phyloP scores from a whole-genome alignment of 2,888 invertebrate genomes.

The Saturnia pavonia region DNA sequence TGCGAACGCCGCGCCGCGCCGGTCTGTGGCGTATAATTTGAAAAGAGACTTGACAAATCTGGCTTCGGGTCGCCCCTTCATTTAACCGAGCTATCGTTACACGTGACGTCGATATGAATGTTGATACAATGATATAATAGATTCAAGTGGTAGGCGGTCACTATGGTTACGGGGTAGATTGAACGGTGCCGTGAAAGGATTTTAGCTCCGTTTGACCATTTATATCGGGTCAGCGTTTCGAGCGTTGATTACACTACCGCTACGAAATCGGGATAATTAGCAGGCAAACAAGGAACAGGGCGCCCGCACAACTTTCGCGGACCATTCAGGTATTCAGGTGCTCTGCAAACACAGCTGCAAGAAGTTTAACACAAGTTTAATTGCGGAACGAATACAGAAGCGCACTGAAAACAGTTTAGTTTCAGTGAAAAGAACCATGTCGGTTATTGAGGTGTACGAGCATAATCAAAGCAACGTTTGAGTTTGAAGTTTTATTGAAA shows the following conservation, averaged over 20 bases:
- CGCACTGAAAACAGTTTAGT: constrained; percentile 75
- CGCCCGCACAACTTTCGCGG: constrained; percentile 71
- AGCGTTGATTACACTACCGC: constrained; percentile 65
- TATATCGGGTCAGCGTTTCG: constrained; percentile 70
- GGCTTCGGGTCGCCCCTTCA: constrained; percentile 74
- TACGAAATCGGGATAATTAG: constrained; percentile 73
- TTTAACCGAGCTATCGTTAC: constrained; percentile 71
- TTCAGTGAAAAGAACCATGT: constrained; percentile 72
- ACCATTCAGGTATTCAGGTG: constrained; percentile 79
- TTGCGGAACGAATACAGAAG: constrained; percentile 78
- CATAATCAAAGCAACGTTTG: constrained; percentile 49
- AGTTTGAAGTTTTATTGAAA: constrained; percentile 60
- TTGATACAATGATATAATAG: constrained; percentile 78
- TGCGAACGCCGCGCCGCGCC: constrained; percentile 64
- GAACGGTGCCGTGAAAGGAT: constrained; percentile 65
- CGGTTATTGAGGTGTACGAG: constrained; percentile 57
- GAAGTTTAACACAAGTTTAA: constrained; percentile 81
- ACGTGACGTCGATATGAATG: constrained; percentile 76
- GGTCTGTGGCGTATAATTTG: constrained; percentile 74
- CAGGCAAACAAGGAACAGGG: constrained; percentile 74
- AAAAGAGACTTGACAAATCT: constrained; percentile 78
- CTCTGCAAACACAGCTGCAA: constrained; percentile 78
- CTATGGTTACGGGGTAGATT: constrained; percentile 69
- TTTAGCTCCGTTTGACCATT: constrained; percentile 75
- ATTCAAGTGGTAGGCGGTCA: constrained; percentile 63